Evolutionary conservation across 1,140 invertebrate species (phyloP), one percentile per base, ranked within the genome.

Genomic region (Rhysida immarginata): DNA sequence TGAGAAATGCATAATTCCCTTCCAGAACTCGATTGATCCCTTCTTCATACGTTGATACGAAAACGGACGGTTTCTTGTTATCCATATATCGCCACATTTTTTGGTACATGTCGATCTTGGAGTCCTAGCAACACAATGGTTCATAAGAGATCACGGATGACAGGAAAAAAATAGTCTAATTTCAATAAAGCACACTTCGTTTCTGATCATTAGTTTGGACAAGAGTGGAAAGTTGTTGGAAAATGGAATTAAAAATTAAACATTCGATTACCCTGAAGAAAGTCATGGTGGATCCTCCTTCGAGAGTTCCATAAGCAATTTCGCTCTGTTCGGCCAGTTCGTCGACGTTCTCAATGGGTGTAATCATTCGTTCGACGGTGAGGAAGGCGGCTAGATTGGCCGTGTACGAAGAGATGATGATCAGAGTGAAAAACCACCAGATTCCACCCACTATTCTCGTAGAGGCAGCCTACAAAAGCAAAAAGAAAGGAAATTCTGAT

Each of bases 391-490:
- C 80, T 59, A 99, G 73, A 74, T 99, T 99, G 13, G 95, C 95
- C 1, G 95, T 99, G 70, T 96, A 96, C 20, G 93, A 95, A 0
- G 92, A 95, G 57, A 98, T 92, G 65, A 99, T 95, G 66, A 99
- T 97, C 18, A 99, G 77, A 0, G 94, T 97, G 73, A 98, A 99
- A 71, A 99, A 96, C 91, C 94, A 97, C 95, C 95, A 98, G 59
- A 96, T 95, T 3, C 87, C 87, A 13, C 90, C 88, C 14, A 96
- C 87, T 62, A 95, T 89, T 57, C 92, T 75, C 1, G 92, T 95
- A 1, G 89, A 94, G 13, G 90, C 89, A 16, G 92, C 91, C 85
- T 94, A 70, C 55, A 68, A 70, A 64, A 53, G 11, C 42, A 53
- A 42, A 11, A 53, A 26, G 8, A 53, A n/a, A n/a, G n/a, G n/a